A percentile compares a stretch with the other conserved stretches of the same genome.
Evolutionary conservation across 2,113 vertebrate genomes (phyloP).

Genomic region (Furnarius figulus): DNA sequence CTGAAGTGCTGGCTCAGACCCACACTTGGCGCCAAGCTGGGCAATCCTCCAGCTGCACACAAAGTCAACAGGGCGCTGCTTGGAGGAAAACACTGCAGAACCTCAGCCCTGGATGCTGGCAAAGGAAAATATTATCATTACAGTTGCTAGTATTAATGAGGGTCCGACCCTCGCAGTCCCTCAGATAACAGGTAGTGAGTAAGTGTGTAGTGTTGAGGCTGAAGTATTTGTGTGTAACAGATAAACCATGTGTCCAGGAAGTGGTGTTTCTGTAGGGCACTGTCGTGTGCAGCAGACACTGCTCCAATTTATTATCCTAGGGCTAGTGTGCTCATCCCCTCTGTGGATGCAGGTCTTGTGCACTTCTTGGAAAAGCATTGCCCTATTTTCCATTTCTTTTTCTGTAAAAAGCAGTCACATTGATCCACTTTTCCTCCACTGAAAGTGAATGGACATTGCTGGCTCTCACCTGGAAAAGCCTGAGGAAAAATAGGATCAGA

Average conservation of each 20-base stretch:
- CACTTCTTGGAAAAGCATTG: neutral
- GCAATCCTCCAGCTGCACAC: neutral
- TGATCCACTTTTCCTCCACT: neutral
- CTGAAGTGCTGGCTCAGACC: neutral
- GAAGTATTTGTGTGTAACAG: neutral
- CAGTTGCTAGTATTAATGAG: accelerated
- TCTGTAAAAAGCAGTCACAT: neutral
- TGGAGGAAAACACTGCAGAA: neutral
- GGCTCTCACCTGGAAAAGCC: neutral
- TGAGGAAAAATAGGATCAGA: neutral
- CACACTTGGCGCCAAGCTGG: accelerated
- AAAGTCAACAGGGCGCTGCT: neutral
- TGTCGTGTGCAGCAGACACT: neutral
- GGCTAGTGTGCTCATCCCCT: neutral
- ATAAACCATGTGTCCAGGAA: neutral
- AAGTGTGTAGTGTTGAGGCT: accelerated
- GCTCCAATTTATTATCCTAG: neutral
- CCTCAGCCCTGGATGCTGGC: neutral
- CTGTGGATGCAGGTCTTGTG: neutral
- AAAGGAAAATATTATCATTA: neutral
- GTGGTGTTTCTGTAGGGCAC: neutral
- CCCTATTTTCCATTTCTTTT: neutral
- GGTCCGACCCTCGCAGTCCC: neutral
- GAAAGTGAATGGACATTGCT: neutral
- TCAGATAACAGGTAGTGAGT: accelerated